Evolutionary conservation across 2,888 invertebrate species (phyloP).

Genomic region (Amblyjoppa fuscipennis): DNA sequence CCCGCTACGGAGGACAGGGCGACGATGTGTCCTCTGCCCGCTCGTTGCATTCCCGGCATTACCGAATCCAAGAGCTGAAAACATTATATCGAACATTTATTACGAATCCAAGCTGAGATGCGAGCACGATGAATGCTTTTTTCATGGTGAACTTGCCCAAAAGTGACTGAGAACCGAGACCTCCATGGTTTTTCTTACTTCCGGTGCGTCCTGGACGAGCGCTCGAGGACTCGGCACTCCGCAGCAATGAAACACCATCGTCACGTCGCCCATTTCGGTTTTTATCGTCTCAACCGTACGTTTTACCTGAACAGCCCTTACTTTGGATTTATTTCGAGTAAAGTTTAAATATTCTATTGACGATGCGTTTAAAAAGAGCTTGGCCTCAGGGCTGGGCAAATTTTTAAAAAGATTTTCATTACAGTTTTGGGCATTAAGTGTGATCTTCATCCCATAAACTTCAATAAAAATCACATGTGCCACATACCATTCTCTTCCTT

Average conservation of each 20-base stretch:
- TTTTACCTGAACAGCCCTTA: conserved; percentile 81
- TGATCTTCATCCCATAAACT: no score
- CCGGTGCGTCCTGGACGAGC: conserved; percentile 86
- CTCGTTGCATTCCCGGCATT: conserved; percentile 88
- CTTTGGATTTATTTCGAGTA: conserved; percentile 55
- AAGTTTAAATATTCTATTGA: conserved; percentile 38
- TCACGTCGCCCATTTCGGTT: conserved; percentile 87
- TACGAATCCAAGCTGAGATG: neutral
- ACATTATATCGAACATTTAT: neutral
- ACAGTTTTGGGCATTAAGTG: no score
- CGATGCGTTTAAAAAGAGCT: neutral
- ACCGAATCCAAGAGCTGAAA: conserved; percentile 87
- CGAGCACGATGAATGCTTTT: neutral
- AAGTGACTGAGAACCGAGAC: conserved; percentile 88
- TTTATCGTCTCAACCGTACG: conserved; percentile 85
- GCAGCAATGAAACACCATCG: conserved; percentile 89
- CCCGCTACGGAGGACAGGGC: conserved; percentile 89
- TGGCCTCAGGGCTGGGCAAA: neutral
- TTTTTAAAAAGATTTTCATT: neutral
- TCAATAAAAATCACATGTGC: no score
- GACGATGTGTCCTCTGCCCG: conserved; percentile 88
- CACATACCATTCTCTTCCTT: no score
- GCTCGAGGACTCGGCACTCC: conserved; percentile 88
- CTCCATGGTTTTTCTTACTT: conserved; percentile 87
- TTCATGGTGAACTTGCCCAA: conserved; percentile 85